These are phyloP conservation scores for Eueremaeus valkanovi DNA, from an alignment of 2,888 invertebrate species.

Conservation along the genomic window DNA sequence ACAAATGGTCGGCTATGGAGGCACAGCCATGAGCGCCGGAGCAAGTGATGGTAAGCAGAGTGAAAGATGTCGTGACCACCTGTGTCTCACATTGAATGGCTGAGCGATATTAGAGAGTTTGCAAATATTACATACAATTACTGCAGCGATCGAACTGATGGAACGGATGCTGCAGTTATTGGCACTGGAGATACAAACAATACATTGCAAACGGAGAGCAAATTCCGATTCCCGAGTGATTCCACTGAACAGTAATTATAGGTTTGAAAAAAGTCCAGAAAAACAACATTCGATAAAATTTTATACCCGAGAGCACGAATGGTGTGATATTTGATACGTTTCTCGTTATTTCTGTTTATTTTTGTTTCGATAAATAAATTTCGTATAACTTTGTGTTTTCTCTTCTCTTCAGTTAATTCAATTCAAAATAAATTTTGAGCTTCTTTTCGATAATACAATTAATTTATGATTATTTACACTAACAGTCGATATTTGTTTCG, in stretches of 20 bases:
- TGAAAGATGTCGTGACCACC: slow-evolving; percentile 27
- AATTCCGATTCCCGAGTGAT: slow-evolving; percentile 23
- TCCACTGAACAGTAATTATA: slow-evolving; percentile 16
- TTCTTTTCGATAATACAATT: slow-evolving; percentile 1
- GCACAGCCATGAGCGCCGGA: not conserved
- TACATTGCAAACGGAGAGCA: no score
- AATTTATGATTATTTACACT: slow-evolving; percentile 1
- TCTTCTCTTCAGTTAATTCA: slow-evolving; percentile 22
- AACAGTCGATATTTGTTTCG: no score
- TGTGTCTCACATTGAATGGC: slow-evolving; percentile 5
- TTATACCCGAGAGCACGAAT: slow-evolving; percentile 21
- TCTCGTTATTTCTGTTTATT: slow-evolving; percentile 29
- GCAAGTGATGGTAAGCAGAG: not conserved
- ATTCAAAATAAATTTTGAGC: slow-evolving; percentile 16
- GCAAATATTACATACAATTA: slow-evolving; percentile 27
- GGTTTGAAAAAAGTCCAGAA: slow-evolving; percentile 28
- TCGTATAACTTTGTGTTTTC: slow-evolving; percentile 19
- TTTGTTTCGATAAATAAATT: slow-evolving; percentile 28
- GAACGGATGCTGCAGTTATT: slow-evolving; percentile 19
- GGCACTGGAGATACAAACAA: not conserved
- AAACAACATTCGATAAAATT: slow-evolving; percentile 8
- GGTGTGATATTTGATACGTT: slow-evolving; percentile 23
- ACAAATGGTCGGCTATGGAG: not conserved
- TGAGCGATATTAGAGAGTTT: slow-evolving; percentile 6
- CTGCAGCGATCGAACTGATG: not conserved